Evolutionary conservation across 2,113 vertebrate genomes (phyloP), one percentile per base, ranked within the genome.

Genomic region (Tachysurus fulvidraco): DNA sequence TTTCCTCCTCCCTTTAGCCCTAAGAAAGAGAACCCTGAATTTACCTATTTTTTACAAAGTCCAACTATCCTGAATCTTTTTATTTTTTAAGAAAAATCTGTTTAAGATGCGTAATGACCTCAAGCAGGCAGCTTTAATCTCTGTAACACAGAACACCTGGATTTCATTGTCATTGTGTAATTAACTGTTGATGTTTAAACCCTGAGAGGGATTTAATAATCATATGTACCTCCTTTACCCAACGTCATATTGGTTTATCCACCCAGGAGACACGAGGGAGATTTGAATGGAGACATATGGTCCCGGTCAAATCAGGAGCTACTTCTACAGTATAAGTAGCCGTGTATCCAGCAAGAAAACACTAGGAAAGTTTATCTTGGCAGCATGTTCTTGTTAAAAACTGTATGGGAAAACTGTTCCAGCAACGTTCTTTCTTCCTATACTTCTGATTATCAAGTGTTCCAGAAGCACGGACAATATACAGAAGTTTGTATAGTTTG

Each of bases 321-420:
- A 2, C 60, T 11, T 50, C 41, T 44, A n/a, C n/a, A n/a, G n/a
- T n/a, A 44, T 44, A 46, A 46, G 59, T 50, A 64, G 41, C 41
- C n/a, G 3, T 25, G 7, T 14, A 28, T 83, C 62, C 59, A n/a
- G 14, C 23, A 65, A 25, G 23, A 21, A 36, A 82, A 12, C 19
- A 16, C 23, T 46, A 21, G 25, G 14, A 55, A 8, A 55, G 71
- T 81, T 71, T 88, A 80, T 84, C 55, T 84, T 69, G 62, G 76
- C 60, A 82, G 25, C 41, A 83, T 65, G 14, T 8, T 52, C 57
- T 28, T 57, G 25, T 81, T 46, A 81, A 64, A 65, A 64, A 17
- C 23, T 57, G 8, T 57, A 57, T 55, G 44, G 25, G 6, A 41
- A 57, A 60, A 46, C 25, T 25, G 23, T 30, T 60, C 76, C n/a